A percentile compares a stretch with the other conserved stretches of the same genome.
These are phyloP conservation scores for Atlantisia rogersi DNA, from an alignment of 2,113 vertebrate genomes.

Conservation along the genomic window DNA sequence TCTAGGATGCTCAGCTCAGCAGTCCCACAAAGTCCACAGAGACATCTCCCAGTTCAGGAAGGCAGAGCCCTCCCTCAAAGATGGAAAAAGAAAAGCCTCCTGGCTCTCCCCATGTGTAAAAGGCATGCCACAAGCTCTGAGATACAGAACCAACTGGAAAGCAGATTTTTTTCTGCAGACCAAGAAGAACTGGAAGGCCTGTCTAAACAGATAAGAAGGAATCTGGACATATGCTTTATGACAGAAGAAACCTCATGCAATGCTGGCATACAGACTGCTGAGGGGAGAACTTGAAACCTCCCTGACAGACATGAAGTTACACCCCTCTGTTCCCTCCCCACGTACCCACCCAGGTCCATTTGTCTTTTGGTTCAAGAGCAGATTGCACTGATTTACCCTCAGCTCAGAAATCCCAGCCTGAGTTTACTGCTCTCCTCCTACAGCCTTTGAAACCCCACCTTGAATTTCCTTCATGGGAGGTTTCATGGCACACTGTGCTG, in stretches of 20 bases:
- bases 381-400: neutral
- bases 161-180: neutral
- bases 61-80: neutral
- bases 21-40: neutral
- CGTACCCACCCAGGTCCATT: too few relatives aligned
- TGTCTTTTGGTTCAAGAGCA: neutral
- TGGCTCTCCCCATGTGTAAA: neutral
- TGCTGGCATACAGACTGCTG: neutral
- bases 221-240: neutral
- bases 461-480: neutral
- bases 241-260: neutral
- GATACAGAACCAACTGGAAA: neutral
- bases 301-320: neutral
- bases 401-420: neutral
- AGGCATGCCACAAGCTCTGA: neutral
- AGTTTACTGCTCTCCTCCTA: neutral
- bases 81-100: too few relatives aligned
- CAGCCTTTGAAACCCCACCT: neutral
- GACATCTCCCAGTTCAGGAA: neutral
- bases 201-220: neutral
- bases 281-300: neutral
- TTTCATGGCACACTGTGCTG: rapidly evolving
- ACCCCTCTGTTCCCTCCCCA: neutral
- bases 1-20: neutral
- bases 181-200: neutral